These are phyloP conservation scores for Phyllostomus discolor DNA, from an alignment of 2,113 vertebrate genomes.

Conservation along the genomic window DNA sequence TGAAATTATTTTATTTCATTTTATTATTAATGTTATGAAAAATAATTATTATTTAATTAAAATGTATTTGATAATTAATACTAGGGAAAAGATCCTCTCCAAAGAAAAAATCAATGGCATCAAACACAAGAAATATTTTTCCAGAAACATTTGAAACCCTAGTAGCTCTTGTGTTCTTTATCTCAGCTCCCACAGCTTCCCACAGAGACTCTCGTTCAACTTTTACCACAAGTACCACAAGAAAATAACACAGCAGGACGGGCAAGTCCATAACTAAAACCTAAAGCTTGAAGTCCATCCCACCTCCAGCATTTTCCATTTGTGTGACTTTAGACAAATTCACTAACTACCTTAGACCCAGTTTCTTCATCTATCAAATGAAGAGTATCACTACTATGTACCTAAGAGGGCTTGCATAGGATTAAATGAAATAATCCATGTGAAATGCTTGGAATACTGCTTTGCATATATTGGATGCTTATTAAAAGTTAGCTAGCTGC, in stretches of 20 bases:
- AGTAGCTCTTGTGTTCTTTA: background rate
- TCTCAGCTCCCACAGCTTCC: background rate
- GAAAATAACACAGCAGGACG: background rate
- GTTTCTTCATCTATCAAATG: background rate
- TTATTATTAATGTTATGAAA: background rate
- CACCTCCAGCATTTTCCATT: background rate
- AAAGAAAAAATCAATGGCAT: background rate
- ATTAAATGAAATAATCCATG: background rate
- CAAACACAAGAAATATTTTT: background rate
- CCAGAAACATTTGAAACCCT: background rate
- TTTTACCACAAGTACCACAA: background rate
- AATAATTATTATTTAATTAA: slow-evolving; percentile 26
- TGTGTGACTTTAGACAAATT: background rate
- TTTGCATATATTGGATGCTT: background rate
- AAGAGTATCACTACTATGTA: background rate
- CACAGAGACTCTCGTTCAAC: background rate
- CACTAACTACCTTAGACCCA: background rate
- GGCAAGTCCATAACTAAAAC: background rate
- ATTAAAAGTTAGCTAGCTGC: background rate
- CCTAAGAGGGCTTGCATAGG: background rate
- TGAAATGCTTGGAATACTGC: background rate
- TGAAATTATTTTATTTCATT: background rate
- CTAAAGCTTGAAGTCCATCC: background rate
- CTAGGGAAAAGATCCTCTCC: background rate
- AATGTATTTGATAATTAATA: background rate